Evolutionary conservation across 2,113 vertebrate species (phyloP).

Genomic region (Salvelinus sp.): DNA sequence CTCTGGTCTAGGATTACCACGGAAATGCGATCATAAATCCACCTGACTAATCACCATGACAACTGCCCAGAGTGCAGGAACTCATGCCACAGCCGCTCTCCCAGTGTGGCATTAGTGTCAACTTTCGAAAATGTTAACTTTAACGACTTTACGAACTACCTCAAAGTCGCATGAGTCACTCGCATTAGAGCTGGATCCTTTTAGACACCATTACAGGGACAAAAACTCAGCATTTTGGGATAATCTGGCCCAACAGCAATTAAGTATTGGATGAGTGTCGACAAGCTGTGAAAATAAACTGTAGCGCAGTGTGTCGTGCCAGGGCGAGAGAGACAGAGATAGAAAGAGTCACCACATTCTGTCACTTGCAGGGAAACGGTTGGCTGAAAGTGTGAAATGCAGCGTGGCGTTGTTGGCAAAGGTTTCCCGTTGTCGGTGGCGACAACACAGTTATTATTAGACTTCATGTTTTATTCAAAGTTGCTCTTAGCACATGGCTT

Average conservation of each 20-base stretch:
- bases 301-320: not conserved
- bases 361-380: not conserved
- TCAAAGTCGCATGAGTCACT: not conserved
- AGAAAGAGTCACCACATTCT: not conserved
- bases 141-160: slow-evolving; percentile 4
- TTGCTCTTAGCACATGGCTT: not conserved
- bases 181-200: slow-evolving; percentile 10
- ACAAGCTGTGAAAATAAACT: slow-evolving; percentile 28
- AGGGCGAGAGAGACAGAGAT: not conserved
- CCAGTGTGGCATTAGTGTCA: slow-evolving; percentile 14
- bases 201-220: slow-evolving; percentile 22
- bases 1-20: not conserved
- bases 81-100: not conserved
- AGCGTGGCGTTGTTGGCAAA: slow-evolving; percentile 9
- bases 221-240: slow-evolving; percentile 30
- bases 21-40: not conserved
- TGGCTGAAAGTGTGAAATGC: slow-evolving; percentile 4
- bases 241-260: slow-evolving; percentile 50
- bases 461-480: not conserved
- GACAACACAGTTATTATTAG: slow-evolving; percentile 1
- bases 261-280: slow-evolving; percentile 38
- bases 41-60: slow-evolving; percentile 1
- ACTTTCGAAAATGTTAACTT: slow-evolving; percentile 18
- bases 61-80: not conserved
- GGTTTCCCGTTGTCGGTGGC: slow-evolving; percentile 27